Evolutionary conservation across 2,888 invertebrate genomes (phyloP).

Genomic region (Troides helena): DNA sequence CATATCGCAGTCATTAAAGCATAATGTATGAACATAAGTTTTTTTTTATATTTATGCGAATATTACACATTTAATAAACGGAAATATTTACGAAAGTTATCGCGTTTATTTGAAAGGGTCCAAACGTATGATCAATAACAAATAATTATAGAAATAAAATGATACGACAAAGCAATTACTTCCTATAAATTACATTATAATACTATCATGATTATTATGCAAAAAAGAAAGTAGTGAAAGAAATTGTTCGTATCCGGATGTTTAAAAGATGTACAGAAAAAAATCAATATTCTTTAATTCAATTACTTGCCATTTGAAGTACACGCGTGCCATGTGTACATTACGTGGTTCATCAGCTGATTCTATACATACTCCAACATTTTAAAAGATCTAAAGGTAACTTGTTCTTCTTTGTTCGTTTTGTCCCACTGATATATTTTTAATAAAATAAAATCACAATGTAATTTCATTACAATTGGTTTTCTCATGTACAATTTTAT

Average conservation of each 20-base stretch:
- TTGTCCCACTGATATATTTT: neutral
- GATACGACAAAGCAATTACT: too few species aligned
- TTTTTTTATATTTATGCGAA: too few species aligned
- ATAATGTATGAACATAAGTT: too few species aligned
- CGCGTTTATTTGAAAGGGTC: too few species aligned
- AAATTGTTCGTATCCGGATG: neutral
- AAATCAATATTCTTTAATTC: slow-evolving; percentile 20
- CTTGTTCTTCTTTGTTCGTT: neutral
- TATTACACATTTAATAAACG: too few species aligned
- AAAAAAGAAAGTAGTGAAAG: too few species aligned
- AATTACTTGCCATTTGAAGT: slow-evolving; percentile 13
- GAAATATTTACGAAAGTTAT: too few species aligned
- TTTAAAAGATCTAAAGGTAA: slow-evolving; percentile 11
- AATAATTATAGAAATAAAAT: too few species aligned
- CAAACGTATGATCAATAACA: too few species aligned
- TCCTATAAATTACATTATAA: too few species aligned
- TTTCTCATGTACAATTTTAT: neutral
- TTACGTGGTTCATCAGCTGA: slow-evolving; percentile 15
- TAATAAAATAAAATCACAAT: neutral
- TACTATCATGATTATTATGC: neutral
- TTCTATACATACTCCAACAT: neutral
- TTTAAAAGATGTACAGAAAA: neutral
- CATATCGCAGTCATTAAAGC: too few species aligned
- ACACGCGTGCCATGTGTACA: slow-evolving; percentile 3
- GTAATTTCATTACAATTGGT: neutral